Evolutionary conservation across 2,888 invertebrate genomes (phyloP), one percentile per base, ranked within the genome.

Genomic region (Lottia gigantea): DNA sequence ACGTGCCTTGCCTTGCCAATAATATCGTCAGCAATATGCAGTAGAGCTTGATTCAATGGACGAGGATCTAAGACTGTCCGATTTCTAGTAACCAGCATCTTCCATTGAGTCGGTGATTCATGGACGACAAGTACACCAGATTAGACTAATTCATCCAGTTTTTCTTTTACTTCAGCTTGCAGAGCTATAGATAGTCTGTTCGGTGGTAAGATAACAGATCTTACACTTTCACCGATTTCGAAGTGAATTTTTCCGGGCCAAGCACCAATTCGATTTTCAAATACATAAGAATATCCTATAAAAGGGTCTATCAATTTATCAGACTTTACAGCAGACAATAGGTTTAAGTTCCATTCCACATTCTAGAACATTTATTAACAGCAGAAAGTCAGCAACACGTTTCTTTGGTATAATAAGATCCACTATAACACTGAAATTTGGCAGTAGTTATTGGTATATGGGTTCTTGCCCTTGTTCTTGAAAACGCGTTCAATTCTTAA

Each of bases 1-100:
- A 16, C 23, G 62, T 61, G 23, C 65, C 64, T 45, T 25, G 25
- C 79, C 66, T 64, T 64, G 19, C 76, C 71, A 16, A 74, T 23
- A 31, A 76, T 72, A 46, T 78, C 76, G 70, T 76, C 78, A 6
- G 72, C 67, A 16, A 76, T 67, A 25, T 74, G 70, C 3, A 31
- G 12, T 40, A 64, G 64, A n/a, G 64, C 64, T 16, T 64, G 23
- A 64, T 45, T 64, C 31, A 64, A 40, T 31, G 64, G 64, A 40
- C 46, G 40, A 64, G 64, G 64, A 2, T 64, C 64, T 31, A 16
- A 65, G 63, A 16, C 23, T 23, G 16, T 31, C 63, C 4, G 63
- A 63, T 40, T 63, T 63, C 63, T 63, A 14, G 63, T 31, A 63
- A 63, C 26, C 26, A 63, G 16, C 40, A 63, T 26, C 26, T 40